Evolutionary conservation across 2,113 vertebrate genomes (phyloP).

Genomic region (Rhegmatorhina hoffmannsi): DNA sequence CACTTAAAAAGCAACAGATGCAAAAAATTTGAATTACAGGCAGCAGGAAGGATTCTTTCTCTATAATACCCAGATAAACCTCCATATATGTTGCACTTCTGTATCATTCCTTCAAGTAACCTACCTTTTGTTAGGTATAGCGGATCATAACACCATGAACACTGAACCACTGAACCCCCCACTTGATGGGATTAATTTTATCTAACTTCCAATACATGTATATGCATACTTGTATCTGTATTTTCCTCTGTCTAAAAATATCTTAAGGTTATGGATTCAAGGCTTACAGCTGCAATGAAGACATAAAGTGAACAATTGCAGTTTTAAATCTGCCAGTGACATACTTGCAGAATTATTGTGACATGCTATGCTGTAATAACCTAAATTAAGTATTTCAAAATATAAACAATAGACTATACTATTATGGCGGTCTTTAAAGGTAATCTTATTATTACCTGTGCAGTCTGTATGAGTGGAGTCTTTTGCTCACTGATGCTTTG

Average conservation of each 20-base stretch:
- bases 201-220: background rate
- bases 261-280: background rate
- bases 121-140: background rate
- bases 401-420: background rate
- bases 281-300: background rate
- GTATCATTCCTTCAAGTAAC: slow-evolving; percentile 14
- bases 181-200: background rate
- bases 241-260: background rate
- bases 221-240: background rate
- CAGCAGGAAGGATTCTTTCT: slow-evolving; percentile 17
- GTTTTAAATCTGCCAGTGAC: background rate
- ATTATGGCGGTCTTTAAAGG: background rate
- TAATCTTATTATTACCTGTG: background rate
- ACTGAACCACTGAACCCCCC: background rate
- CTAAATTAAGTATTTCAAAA: background rate
- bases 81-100: background rate
- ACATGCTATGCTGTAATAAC: background rate
- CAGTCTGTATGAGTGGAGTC: background rate
- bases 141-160: background rate
- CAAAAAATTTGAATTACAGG: background rate
- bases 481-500: background rate
- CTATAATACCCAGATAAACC: background rate
- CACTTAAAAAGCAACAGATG: background rate
- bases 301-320: background rate
- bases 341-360: background rate